Base-by-base conservation (phyloP, 2,113 vertebrate genomes). In the Gallinago paraguaiae region DNA sequence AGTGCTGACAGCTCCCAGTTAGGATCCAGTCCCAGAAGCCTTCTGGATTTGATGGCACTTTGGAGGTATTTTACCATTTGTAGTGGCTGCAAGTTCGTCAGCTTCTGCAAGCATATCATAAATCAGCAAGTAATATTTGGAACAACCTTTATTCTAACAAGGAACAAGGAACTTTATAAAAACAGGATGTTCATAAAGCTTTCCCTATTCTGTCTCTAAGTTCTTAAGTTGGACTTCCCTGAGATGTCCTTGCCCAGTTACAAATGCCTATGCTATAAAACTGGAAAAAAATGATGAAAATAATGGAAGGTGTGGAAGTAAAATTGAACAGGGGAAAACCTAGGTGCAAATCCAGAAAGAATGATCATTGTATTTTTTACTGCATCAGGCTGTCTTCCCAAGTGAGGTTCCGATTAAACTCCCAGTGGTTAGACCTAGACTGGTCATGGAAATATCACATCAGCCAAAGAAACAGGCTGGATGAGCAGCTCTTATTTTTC, bases 331-430 rank as follows among this genome's bases (percentile, higher is more conserved):
- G 18, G 28, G 16, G 28, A 78, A 88, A 92, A 50, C 31, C 39
- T 65, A 50, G 23, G 19, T 53, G 80, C 30, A 69, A 72, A 76
- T 85, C 5, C 65, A 72, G 48, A 65, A 72, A 61, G 37, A 71
- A 39, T 0, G 1, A 37, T 10, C 0, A 0, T 30, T 54, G 2
- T 23, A n/a, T 69, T 92, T 77, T 81, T 80, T 89, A 33, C 15
- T 33, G 16, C 63, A 50, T 41, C 11, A 31, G 31, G 11, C 27
- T 59, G 7, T 77, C 30, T 50, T 69, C n/a, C 14, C 28, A 57
- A 69, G 10, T 14, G 25, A 56, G 25, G 39, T 4, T 19, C 17
- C 15, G 35, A 19, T 23, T 75, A 84, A 43, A 4, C 8, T 56
- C 18, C 14, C 41, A 24, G 53, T 79, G 27, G 13, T 78, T 67